These are phyloP conservation scores for Pipistrellus pygmaeus DNA, from an alignment of 2,797 vertebrate species.

Conservation along the genomic window DNA sequence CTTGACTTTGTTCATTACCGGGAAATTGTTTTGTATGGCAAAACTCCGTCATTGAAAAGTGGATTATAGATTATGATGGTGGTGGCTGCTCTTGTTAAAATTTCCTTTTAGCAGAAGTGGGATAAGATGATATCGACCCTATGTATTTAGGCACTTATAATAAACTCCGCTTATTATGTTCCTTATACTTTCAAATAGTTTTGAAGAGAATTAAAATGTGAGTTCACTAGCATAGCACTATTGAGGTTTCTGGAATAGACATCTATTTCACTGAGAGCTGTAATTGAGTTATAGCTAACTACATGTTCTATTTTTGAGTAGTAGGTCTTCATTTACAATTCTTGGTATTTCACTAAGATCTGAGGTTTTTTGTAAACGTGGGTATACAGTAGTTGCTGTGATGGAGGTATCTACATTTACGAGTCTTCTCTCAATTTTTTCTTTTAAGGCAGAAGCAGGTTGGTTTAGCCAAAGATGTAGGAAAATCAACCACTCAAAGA, in stretches of 20 bases:
- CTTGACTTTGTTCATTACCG: background rate
- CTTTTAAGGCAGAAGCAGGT: constrained; percentile 94
- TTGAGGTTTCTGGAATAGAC: background rate
- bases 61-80: background rate
- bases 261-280: background rate
- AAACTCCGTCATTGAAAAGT: background rate
- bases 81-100: background rate
- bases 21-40: background rate
- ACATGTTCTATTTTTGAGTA: background rate
- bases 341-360: background rate
- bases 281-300: background rate
- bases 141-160: background rate
- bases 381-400: background rate
- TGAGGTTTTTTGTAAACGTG: background rate
- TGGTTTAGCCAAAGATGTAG: constrained; percentile 98
- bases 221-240: background rate
- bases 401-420: background rate
- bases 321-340: background rate
- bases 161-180: background rate
- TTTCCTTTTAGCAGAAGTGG: background rate
- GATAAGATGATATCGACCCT: background rate
- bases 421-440: constrained; percentile 57
- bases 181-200: background rate
- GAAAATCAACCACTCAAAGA: constrained; percentile 99
- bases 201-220: background rate